A percentile compares a stretch with the other conserved stretches of the same genome.
These are phyloP conservation scores for Thunnus maccoyii DNA, from an alignment of 2,113 vertebrate genomes.

Conservation along the genomic window DNA sequence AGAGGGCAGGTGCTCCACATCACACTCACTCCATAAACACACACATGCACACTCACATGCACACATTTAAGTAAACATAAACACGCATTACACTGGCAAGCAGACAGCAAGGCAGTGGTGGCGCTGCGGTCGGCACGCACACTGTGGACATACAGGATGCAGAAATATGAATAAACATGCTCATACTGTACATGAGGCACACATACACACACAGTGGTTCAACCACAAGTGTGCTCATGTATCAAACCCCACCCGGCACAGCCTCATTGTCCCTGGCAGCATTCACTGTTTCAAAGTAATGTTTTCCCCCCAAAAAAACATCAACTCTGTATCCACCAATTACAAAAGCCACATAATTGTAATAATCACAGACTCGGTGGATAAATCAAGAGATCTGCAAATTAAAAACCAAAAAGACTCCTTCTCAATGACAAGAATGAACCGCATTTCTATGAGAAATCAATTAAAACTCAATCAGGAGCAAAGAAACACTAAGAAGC, in stretches of 20 bases:
- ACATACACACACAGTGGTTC: constrained; percentile 32
- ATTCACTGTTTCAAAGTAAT: constrained; percentile 60
- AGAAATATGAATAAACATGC: constrained; percentile 70
- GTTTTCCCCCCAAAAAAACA: constrained; percentile 50
- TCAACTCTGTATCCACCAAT: constrained; percentile 75
- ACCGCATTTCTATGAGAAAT: constrained; percentile 72
- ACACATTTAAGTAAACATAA: constrained; percentile 49
- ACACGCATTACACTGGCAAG: constrained; percentile 50
- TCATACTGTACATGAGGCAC: constrained; percentile 21
- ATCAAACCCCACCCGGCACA: constrained; percentile 68
- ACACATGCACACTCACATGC: not conserved
- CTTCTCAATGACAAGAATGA: constrained; percentile 63
- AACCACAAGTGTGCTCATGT: constrained; percentile 65
- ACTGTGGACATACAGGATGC: constrained; percentile 51
- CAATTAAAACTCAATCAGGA: constrained; percentile 79
- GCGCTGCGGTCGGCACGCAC: constrained; percentile 54
- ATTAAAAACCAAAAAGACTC: constrained; percentile 67
- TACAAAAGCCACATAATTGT: constrained; percentile 80
- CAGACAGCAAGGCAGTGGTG: constrained; percentile 50
- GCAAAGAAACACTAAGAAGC: constrained; percentile 43
- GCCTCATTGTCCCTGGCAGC: constrained; percentile 74
- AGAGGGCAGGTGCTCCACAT: constrained; percentile 75
- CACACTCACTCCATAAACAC: constrained; percentile 46
- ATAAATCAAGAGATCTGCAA: constrained; percentile 77
- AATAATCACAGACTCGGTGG: constrained; percentile 71